Evolutionary conservation across 2,888 invertebrate species (phyloP), one percentile per base, ranked within the genome.

Genomic region (Pyrrhosoma nymphula): DNA sequence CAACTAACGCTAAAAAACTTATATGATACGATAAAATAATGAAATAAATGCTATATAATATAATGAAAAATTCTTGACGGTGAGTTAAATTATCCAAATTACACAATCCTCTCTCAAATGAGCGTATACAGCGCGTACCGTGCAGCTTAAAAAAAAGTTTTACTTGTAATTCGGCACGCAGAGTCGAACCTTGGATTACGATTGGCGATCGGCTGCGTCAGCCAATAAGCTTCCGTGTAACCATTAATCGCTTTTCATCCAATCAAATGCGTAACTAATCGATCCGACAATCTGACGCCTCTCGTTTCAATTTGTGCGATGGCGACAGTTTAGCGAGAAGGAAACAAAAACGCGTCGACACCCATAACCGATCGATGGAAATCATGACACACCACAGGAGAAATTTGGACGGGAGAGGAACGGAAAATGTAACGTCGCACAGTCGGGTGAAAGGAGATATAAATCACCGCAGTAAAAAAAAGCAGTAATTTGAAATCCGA

Each of bases 191-290:
- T 26, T 30, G 35, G 23, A 82, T 82, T 69, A 69, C 69, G 26
- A 26, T 69, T 69, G 60, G 26, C 69, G 14, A 35, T 82, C 82
- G 14, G 82, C 30, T 35, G 82, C 35, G 16, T 35, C 30, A 35
- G 82, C 82, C 82, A 82, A 82, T 82, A 82, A 23, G 35, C 82
- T 82, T 82, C 35, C 82, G 82, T 14, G 82, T 82, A 82, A 14
- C 82, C 82, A 82, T 14, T 82, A 35, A 82, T 82, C 82, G 82
- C 82, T 35, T 82, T 82, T 35, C 82, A 35, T 82, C 35, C 82
- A 82, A 82, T 82, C 82, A 82, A 82, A 82, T 82, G 82, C 26
- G 82, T 35, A 18, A 82, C 35, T 35, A 82, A 82, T 82, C 82
- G 18, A 82, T 35, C 14, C 82, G 82, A 16, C 82, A 35, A 82